Evolutionary conservation across 1,140 invertebrate genomes (phyloP).

Genomic region (Drosophila pachea): DNA sequence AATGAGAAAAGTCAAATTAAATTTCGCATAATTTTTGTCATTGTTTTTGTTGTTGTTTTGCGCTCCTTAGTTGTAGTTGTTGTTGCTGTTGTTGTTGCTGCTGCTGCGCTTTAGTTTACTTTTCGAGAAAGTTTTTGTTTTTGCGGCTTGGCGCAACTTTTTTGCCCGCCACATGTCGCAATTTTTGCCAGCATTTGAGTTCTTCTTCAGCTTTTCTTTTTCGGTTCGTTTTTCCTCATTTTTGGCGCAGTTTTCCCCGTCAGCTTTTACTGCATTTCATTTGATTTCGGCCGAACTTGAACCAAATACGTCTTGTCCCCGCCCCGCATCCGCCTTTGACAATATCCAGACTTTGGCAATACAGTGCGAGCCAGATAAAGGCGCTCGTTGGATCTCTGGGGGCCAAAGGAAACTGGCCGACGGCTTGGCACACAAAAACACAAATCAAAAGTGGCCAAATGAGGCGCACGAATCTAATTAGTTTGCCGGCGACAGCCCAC

Average conservation of each 20-base stretch:
- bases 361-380: slow-evolving; percentile 47
- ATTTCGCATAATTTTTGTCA: slow-evolving; percentile 73
- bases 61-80: slow-evolving; percentile 16
- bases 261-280: slow-evolving; percentile 48
- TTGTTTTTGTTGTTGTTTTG: slow-evolving; percentile 40
- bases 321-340: background rate
- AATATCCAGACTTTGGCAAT: slow-evolving; percentile 7
- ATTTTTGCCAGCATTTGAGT: slow-evolving; percentile 55
- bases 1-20: slow-evolving; percentile 73
- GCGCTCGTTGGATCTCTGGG: slow-evolving; percentile 4
- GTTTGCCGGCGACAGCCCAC: slow-evolving; percentile 52
- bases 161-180: slow-evolving; percentile 69
- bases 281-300: slow-evolving; percentile 66
- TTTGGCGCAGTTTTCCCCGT: slow-evolving; percentile 59
- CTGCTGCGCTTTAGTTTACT: slow-evolving; percentile 42
- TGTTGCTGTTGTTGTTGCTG: slow-evolving; percentile 44
- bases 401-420: slow-evolving; percentile 34
- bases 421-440: slow-evolving; percentile 29
- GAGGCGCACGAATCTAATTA: slow-evolving; percentile 73
- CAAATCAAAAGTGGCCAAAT: slow-evolving; percentile 74
- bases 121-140: slow-evolving; percentile 64
- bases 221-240: slow-evolving; percentile 36
- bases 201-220: slow-evolving; percentile 27
- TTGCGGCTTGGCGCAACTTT: slow-evolving; percentile 69
- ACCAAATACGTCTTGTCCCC: slow-evolving; percentile 68